Conservation (phyloP, 1,140 invertebrate genomes). For the Spodoptera frugiperda region DNA sequence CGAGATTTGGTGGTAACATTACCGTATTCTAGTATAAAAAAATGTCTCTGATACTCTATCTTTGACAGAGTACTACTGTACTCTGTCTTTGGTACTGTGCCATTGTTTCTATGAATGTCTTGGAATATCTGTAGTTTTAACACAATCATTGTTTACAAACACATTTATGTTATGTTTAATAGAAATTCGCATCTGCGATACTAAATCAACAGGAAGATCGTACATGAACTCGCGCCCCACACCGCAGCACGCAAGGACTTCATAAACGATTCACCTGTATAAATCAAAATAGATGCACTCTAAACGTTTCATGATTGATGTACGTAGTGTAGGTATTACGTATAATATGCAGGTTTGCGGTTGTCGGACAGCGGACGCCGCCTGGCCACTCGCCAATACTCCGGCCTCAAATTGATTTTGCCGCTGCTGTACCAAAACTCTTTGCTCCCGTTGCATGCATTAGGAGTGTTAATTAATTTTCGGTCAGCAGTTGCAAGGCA, state of each 20-base stretch:
- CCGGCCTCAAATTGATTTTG: constrained; percentile 84
- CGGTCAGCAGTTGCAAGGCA: constrained; percentile 40
- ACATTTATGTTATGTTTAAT: too few species aligned
- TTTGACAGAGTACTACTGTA: too few species aligned
- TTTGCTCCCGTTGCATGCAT: constrained; percentile 72
- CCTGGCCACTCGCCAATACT: constrained; percentile 75
- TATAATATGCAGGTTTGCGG: constrained; percentile 73
- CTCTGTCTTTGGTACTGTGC: neutral
- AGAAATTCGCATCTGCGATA: neutral
- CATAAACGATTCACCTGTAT: constrained; percentile 45
- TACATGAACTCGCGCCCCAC: neutral
- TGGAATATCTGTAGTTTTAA: too few species aligned
- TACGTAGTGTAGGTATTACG: constrained; percentile 70
- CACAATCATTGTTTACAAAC: too few species aligned
- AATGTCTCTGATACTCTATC: too few species aligned
- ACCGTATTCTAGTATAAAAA: constrained; percentile 4
- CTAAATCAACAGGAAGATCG: constrained; percentile 18
- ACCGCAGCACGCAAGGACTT: constrained; percentile 40
- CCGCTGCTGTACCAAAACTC: constrained; percentile 74
- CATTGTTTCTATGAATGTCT: too few species aligned
- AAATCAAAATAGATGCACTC: constrained; percentile 47
- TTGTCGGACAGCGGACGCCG: constrained; percentile 66
- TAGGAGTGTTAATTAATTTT: constrained; percentile 79
- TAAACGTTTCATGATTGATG: constrained; percentile 72
- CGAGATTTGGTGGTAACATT: constrained; percentile 1